Evolutionary conservation across 2,888 invertebrate genomes (phyloP).

Genomic region (Cryptocheilus praepositus): DNA sequence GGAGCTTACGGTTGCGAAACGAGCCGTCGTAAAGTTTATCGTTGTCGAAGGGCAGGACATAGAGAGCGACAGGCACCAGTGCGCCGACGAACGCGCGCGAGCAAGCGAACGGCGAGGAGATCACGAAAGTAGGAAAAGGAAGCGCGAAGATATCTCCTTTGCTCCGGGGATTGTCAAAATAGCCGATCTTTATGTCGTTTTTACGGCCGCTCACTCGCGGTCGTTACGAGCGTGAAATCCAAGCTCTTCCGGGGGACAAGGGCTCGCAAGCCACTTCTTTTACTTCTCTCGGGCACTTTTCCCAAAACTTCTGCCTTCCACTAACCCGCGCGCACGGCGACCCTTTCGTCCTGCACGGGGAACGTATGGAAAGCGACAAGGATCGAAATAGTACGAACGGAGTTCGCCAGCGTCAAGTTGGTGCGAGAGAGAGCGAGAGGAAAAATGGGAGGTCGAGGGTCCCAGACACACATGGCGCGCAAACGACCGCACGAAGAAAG

Average conservation of each 20-base stretch:
- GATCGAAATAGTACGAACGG: slow-evolving; percentile 41
- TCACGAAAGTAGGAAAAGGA: too few relatives aligned
- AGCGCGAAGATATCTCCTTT: slow-evolving; percentile 32
- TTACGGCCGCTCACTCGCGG: slow-evolving; percentile 63
- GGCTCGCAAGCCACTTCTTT: slow-evolving; percentile 29
- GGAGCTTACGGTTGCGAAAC: slow-evolving; percentile 52
- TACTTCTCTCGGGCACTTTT: slow-evolving; percentile 1
- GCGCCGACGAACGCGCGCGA: neutral
- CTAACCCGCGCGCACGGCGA: too few relatives aligned
- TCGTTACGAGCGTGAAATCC: slow-evolving; percentile 65
- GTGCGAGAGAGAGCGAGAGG: slow-evolving; percentile 8
- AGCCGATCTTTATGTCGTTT: slow-evolving; percentile 72
- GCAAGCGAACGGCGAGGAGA: neutral
- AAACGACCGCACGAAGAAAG: slow-evolving; percentile 66
- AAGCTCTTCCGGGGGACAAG: slow-evolving; percentile 60
- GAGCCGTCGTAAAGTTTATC: slow-evolving; percentile 72
- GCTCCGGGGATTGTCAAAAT: slow-evolving; percentile 69
- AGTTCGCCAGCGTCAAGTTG: too few relatives aligned
- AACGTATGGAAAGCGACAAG: too few relatives aligned
- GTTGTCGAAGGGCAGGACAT: slow-evolving; percentile 42
- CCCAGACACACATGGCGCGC: slow-evolving; percentile 70
- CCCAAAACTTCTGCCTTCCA: neutral
- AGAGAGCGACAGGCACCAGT: neutral
- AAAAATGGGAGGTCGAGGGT: slow-evolving; percentile 23
- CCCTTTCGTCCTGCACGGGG: too few relatives aligned